Evolutionary conservation across 2,113 vertebrate species (phyloP).

Genomic region (Siniperca chuatsi): DNA sequence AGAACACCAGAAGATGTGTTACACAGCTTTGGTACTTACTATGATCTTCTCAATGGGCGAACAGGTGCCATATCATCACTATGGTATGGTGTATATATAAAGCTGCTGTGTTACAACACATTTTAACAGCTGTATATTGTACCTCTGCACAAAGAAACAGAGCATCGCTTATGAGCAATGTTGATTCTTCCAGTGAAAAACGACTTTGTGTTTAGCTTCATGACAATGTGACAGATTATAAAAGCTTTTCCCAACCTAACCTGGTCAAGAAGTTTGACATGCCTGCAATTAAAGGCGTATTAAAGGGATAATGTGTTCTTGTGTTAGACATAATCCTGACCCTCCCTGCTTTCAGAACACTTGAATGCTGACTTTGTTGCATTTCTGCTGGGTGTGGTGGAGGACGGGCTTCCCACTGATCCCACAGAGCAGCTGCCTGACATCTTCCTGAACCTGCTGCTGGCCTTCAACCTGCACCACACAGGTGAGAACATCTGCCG

Average conservation of each 20-base stretch:
- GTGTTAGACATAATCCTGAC: not conserved
- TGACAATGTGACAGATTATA: not conserved
- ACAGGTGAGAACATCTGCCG: conserved; percentile 81
- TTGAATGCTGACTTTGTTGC: conserved; percentile 93
- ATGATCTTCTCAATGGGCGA: conserved; percentile 99
- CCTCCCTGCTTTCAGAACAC: conserved; percentile 87
- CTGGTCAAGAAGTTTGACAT: not conserved
- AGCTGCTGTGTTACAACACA: not conserved
- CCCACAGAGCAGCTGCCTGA: conserved; percentile 95
- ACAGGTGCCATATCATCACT: conserved; percentile 96
- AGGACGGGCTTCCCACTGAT: conserved; percentile 94
- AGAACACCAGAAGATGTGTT: conserved; percentile 99
- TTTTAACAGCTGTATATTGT: not conserved
- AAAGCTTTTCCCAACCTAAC: not conserved
- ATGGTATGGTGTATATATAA: conserved; percentile 84
- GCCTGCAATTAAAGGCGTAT: not conserved
- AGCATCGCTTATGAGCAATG: not conserved
- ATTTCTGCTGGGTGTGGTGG: conserved; percentile 93
- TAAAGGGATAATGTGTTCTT: not conserved
- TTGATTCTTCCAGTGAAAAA: not conserved
- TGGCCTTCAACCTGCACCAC: conserved; percentile 96
- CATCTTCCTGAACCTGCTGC: conserved; percentile 92
- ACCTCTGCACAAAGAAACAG: not conserved
- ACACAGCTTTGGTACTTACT: conserved; percentile 94
- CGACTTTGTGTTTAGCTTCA: not conserved